Evolutionary conservation across 2,888 invertebrate species (phyloP).

Genomic region (Protonemura montana): DNA sequence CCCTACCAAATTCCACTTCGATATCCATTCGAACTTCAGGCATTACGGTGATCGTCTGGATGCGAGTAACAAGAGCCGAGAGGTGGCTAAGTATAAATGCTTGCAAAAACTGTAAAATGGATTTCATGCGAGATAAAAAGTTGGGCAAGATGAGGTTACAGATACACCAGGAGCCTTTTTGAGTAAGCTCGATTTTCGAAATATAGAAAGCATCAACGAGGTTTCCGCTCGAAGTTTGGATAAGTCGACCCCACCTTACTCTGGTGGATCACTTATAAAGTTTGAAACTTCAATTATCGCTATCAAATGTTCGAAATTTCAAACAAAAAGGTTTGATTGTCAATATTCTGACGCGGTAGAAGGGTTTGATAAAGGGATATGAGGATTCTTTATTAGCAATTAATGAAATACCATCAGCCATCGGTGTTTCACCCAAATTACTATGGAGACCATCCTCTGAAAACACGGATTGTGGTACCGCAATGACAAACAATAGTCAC

Average conservation of each 20-base stretch:
- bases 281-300: no score
- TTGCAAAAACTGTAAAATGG: neutral
- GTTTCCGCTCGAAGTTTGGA: neutral
- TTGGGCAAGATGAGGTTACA: neutral
- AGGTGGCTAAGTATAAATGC: neutral
- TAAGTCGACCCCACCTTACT: neutral
- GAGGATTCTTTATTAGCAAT: no score
- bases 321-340: no score
- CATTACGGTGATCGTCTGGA: neutral
- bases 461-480: no score
- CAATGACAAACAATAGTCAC: no score
- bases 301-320: no score
- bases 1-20: neutral
- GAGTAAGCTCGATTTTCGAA: neutral
- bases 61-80: neutral
- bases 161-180: neutral
- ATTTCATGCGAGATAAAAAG: neutral
- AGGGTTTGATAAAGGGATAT: no score
- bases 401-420: no score
- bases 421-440: no score
- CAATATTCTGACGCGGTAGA: no score
- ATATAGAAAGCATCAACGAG: neutral
- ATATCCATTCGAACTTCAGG: neutral
- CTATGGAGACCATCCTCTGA: no score
- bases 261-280: no score